phyloP scores from a whole-genome alignment of 2,113 vertebrate genomes.

The Pangasianodon gigas region DNA sequence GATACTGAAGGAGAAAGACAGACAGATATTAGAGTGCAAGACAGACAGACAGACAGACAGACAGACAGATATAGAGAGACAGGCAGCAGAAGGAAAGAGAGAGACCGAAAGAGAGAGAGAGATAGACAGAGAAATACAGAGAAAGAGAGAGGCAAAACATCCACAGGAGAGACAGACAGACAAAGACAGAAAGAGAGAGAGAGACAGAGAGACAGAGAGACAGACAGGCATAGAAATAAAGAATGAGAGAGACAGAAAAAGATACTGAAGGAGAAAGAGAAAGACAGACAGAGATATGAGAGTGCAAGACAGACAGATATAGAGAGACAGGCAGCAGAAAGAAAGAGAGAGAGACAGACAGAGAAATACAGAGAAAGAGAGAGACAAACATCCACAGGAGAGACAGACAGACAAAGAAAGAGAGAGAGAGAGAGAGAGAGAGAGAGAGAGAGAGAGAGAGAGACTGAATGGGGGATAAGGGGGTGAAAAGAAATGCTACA shows the following conservation, averaged over 20 bases:
- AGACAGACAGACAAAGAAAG: slow-evolving; percentile 37
- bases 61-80: not conserved
- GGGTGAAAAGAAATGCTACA: not conserved
- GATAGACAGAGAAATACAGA: not conserved
- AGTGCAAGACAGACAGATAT: too few species aligned
- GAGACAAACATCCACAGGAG: slow-evolving; percentile 44
- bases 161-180: not conserved
- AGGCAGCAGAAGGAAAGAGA: not conserved
- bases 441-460: slow-evolving; percentile 25
- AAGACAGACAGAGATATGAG: too few species aligned
- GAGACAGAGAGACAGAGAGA: not conserved
- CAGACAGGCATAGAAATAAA: slow-evolving; percentile 33
- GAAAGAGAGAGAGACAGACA: too few species aligned
- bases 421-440: not conserved
- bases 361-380: too few species aligned
- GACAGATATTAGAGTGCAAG: too few species aligned
- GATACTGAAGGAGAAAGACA: not conserved
- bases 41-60: not conserved
- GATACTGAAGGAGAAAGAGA: not conserved
- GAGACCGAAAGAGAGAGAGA: too few species aligned
- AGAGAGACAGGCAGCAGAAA: too few species aligned
- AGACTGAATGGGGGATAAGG: not conserved
- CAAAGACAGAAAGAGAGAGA: not conserved
- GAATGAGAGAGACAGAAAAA: not conserved
- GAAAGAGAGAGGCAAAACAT: too few species aligned